Evolutionary conservation across 2,113 vertebrate species (phyloP).

Genomic region (Takifugu flavidus): DNA sequence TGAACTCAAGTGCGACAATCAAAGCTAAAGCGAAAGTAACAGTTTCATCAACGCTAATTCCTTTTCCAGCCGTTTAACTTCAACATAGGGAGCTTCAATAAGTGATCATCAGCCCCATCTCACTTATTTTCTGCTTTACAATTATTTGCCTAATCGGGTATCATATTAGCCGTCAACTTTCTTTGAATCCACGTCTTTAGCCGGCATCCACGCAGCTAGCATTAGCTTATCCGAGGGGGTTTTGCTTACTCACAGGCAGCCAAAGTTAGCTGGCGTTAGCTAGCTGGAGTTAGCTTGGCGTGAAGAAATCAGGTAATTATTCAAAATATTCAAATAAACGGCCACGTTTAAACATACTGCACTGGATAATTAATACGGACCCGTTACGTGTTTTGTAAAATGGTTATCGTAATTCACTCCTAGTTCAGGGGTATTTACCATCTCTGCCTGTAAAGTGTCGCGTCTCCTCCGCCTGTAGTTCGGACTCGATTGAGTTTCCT

Average conservation of each 20-base stretch:
- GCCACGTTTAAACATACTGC: background rate
- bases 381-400: background rate
- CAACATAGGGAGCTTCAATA: background rate
- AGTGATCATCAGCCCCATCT: background rate
- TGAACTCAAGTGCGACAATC: background rate
- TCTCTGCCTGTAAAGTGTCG: constrained; percentile 37
- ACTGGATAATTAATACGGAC: rapidly evolving
- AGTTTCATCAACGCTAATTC: constrained; percentile 9
- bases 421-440: constrained; percentile 64
- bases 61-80: constrained; percentile 1
- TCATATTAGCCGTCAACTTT: background rate
- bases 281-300: constrained; percentile 22
- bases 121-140: too few species aligned
- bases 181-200: background rate
- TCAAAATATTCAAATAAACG: background rate
- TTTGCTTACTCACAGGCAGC: constrained; percentile 73
- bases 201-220: constrained; percentile 3
- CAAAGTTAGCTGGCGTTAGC: constrained; percentile 47
- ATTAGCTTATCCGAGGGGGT: constrained; percentile 34
- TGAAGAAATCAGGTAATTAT: background rate
- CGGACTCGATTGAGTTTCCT: constrained; percentile 50
- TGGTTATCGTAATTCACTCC: rapidly evolving
- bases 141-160: rapidly evolving
- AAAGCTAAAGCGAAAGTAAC: constrained; percentile 56
- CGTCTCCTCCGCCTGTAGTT: constrained; percentile 23